phyloP scores from a whole-genome alignment of 2,888 invertebrate species.

The Abscondita cerata region DNA sequence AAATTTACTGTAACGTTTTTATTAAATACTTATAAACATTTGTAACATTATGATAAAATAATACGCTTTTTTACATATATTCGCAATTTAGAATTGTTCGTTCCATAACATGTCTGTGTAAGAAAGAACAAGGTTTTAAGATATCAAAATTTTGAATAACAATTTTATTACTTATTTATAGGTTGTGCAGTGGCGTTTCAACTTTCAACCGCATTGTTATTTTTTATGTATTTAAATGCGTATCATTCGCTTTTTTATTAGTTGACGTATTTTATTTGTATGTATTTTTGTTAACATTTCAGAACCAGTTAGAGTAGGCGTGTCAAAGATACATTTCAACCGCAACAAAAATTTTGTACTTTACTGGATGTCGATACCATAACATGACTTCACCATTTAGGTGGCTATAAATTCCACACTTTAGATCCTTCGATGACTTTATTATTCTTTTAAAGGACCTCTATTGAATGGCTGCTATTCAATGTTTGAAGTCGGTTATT shows the following conservation, averaged over 20 bases:
- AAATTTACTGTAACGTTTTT: too few species aligned
- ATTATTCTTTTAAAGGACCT: slow-evolving; percentile 40
- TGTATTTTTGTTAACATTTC: slow-evolving; percentile 18
- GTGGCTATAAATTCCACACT: slow-evolving; percentile 44
- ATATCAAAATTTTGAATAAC: too few species aligned
- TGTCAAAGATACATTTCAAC: slow-evolving; percentile 10
- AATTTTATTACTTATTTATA: too few species aligned
- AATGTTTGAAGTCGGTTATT: slow-evolving; percentile 30
- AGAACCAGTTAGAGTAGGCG: slow-evolving; percentile 32
- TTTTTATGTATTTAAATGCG: too few species aligned
- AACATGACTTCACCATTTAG: slow-evolving; percentile 46
- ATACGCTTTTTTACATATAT: too few species aligned
- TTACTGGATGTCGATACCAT: slow-evolving; percentile 38
- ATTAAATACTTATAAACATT: too few species aligned
- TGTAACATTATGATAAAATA: too few species aligned
- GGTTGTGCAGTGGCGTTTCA: too few species aligned
- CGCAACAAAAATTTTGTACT: slow-evolving; percentile 34
- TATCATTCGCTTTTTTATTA: slow-evolving; percentile 6
- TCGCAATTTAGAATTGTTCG: too few species aligned
- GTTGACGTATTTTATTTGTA: not conserved
- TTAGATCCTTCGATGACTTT: slow-evolving; percentile 45
- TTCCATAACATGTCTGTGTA: too few species aligned
- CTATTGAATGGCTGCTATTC: slow-evolving; percentile 37
- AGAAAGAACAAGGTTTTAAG: too few species aligned
- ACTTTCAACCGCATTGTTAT: too few species aligned